Evolutionary conservation across 2,888 invertebrate genomes (phyloP).

Genomic region (Epinotia bilunana): DNA sequence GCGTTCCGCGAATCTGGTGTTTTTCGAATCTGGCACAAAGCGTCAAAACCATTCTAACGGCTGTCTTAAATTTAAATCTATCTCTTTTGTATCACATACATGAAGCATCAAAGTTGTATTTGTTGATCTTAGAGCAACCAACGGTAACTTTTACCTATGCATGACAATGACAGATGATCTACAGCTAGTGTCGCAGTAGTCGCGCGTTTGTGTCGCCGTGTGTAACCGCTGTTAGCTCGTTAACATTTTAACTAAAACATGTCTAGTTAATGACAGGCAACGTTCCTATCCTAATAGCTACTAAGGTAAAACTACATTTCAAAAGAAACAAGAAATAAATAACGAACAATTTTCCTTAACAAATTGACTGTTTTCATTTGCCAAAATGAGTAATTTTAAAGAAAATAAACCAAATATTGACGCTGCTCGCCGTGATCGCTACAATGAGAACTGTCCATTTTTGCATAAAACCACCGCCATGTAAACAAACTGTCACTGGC

Average conservation of each 20-base stretch:
- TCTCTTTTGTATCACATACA: conserved; percentile 15
- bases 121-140: neutral
- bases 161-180: too few species aligned
- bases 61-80: conserved; percentile 29
- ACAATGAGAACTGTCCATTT: conserved; percentile 33
- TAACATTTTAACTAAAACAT: too few species aligned
- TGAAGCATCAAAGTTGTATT: conserved; percentile 15
- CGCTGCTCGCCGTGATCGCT: conserved; percentile 8
- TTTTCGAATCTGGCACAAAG: too few species aligned
- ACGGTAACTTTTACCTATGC: neutral
- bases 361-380: neutral
- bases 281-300: too few species aligned
- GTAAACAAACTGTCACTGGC: conserved; percentile 39
- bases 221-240: too few species aligned
- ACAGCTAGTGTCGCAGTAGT: too few species aligned
- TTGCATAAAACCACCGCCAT: conserved; percentile 41
- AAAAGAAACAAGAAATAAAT: too few species aligned
- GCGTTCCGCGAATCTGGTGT: too few species aligned
- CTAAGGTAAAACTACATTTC: too few species aligned
- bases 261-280: too few species aligned
- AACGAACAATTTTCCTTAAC: neutral
- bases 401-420: neutral
- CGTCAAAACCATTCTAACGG: too few species aligned
- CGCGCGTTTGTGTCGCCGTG: too few species aligned
- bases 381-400: neutral